Evolutionary conservation across 2,888 invertebrate species (phyloP), one percentile per base, ranked within the genome.

Genomic region (Psylliodes chrysocephalus): DNA sequence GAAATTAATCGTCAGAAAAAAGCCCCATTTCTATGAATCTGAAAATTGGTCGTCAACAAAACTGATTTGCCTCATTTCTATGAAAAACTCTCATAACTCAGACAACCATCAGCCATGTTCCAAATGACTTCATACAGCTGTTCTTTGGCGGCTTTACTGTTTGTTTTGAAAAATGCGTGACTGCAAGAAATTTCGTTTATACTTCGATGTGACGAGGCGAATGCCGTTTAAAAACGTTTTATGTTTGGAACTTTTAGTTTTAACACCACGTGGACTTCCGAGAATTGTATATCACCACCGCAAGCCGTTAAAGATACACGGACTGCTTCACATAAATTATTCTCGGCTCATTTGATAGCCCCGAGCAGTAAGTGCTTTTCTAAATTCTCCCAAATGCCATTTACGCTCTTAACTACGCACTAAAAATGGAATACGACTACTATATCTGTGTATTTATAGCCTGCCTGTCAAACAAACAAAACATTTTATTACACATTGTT

Each of bases 221-320:
- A 76, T n/a, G n/a, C 76, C 75, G 76, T 76, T 77, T 74, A 67
- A 72, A n/a, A 77, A 74, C 72, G 73, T 74, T 77, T 76, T 78
- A 79, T 78, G 79, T 79, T n/a, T 78, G 78, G n/a, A 79, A 79
- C 77, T 78, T n/a, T 71, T 70, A 71, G 71, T 78, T 78, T n/a
- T 77, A 78, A 79, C 79, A 80, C 79, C 79, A 79, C 77, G 77
- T 78, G 78, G 77, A 79, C 77, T 80, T 79, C 80, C 78, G 73
- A 77, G 79, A 79, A 79, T 73, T 71, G 77, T 79, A 78, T 76
- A 78, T 79, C 77, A 79, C 74, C 65, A 65, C 71, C 35, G 68
- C 72, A 65, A 73, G 74, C 77, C 76, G 76, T 80, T 80, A 80
- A n/a, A n/a, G n/a, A 79, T 78, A 78, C 78, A 79, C 79, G 78